These are phyloP conservation scores for Nycticebus coucang DNA, from an alignment of 2,113 vertebrate genomes.

Conservation along the genomic window DNA sequence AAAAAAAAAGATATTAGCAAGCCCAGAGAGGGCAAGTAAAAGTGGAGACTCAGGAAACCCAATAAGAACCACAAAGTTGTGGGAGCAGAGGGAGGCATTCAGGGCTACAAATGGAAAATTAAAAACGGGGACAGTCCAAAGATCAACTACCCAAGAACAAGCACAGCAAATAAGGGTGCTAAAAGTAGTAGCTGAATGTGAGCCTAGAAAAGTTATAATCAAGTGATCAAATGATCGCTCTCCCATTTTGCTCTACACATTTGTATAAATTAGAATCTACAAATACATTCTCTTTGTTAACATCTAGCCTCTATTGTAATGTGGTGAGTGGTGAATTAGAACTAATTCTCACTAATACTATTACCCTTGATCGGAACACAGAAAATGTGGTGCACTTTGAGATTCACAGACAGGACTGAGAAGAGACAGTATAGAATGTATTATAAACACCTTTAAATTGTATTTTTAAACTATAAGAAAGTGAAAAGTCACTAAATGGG, in stretches of 20 bases:
- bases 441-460: neutral
- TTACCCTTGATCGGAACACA: neutral
- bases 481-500: neutral
- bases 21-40: neutral
- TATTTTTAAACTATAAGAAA: constrained; percentile 4
- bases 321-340: neutral
- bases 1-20: neutral
- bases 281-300: neutral
- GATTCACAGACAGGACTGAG: neutral
- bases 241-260: neutral
- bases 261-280: neutral
- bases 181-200: accelerated
- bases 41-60: neutral
- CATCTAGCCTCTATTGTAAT: neutral
- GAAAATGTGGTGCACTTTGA: neutral
- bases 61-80: neutral
- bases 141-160: neutral
- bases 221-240: neutral
- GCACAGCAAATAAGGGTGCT: neutral
- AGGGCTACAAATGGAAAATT: accelerated
- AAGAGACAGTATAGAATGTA: neutral
- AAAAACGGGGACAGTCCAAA: neutral
- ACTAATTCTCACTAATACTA: neutral
- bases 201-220: neutral
- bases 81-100: neutral